These are phyloP conservation scores for Nysson spinosus DNA, from an alignment of 2,888 invertebrate species.

Conservation along the genomic window DNA sequence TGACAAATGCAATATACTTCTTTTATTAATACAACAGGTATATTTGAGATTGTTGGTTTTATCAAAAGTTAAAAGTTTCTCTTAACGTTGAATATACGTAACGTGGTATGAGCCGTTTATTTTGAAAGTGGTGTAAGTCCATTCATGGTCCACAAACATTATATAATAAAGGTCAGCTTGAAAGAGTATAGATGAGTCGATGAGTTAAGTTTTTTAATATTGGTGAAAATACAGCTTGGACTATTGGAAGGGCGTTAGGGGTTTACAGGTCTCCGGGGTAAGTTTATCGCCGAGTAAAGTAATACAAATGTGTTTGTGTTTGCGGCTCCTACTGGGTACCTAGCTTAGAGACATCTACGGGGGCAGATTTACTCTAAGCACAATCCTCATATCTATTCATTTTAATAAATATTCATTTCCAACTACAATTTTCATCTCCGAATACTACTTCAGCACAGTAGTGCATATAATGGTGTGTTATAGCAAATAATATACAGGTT, in stretches of 20 bases:
- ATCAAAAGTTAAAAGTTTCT: too few relatives aligned
- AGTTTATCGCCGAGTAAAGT: constrained; percentile 80
- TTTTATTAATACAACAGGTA: neutral
- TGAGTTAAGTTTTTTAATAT: constrained; percentile 67
- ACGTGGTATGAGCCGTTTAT: too few relatives aligned
- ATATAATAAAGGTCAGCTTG: constrained; percentile 52
- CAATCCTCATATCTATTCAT: constrained; percentile 66
- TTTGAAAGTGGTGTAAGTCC: too few relatives aligned
- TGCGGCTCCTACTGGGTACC: constrained; percentile 64
- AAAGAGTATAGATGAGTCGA: constrained; percentile 59
- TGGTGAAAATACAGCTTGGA: constrained; percentile 64
- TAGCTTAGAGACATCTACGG: constrained; percentile 68
- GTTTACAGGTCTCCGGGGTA: constrained; percentile 69
- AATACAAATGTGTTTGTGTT: constrained; percentile 78
- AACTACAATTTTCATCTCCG: constrained; percentile 13
- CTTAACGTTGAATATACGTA: too few relatives aligned
- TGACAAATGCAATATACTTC: constrained; percentile 2
- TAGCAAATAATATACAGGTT: too few relatives aligned
- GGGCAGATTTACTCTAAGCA: constrained; percentile 67
- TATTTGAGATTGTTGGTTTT: too few relatives aligned
- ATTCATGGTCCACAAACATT: too few relatives aligned
- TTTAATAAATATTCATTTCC: constrained; percentile 70
- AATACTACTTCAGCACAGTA: neutral
- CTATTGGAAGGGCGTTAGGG: constrained; percentile 62
- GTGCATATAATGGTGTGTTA: too few relatives aligned